Percentiles rank a stretch among this genome's conserved stretches.
phyloP scores from a whole-genome alignment of 2,113 vertebrate species.

The Sphyrna mokarran region DNA sequence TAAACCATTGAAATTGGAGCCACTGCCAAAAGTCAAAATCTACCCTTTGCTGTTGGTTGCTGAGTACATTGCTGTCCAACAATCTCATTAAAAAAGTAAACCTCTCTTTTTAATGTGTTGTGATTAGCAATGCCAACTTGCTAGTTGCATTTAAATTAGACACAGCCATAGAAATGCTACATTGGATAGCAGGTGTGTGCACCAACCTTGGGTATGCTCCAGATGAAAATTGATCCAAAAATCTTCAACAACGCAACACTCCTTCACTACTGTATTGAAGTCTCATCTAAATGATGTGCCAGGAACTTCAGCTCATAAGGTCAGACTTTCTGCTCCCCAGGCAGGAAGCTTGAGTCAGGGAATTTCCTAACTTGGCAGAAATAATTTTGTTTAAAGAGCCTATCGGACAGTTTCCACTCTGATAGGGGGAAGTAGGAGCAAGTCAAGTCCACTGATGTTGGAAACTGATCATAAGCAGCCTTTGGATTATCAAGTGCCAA shows the following conservation, averaged over 20 bases:
- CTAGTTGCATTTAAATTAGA: background rate
- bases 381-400: no score
- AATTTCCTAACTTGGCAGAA: no score
- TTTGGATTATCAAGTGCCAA: no score
- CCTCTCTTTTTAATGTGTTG: background rate
- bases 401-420: no score
- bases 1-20: background rate
- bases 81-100: background rate
- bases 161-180: background rate
- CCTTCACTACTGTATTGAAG: background rate
- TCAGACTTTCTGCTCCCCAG: no score
- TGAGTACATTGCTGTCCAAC: background rate
- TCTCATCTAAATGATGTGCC: background rate
- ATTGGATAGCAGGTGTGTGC: background rate
- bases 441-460: no score
- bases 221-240: background rate
- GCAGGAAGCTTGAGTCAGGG: no score
- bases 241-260: background rate
- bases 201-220: background rate
- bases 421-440: no score
- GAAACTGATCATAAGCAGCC: no score
- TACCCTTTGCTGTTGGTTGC: background rate
- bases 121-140: background rate
- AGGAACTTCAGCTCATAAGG: background rate
- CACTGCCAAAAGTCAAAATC: background rate